These are phyloP conservation scores for Alca torda DNA, from an alignment of 2,797 vertebrate genomes.

Conservation along the genomic window DNA sequence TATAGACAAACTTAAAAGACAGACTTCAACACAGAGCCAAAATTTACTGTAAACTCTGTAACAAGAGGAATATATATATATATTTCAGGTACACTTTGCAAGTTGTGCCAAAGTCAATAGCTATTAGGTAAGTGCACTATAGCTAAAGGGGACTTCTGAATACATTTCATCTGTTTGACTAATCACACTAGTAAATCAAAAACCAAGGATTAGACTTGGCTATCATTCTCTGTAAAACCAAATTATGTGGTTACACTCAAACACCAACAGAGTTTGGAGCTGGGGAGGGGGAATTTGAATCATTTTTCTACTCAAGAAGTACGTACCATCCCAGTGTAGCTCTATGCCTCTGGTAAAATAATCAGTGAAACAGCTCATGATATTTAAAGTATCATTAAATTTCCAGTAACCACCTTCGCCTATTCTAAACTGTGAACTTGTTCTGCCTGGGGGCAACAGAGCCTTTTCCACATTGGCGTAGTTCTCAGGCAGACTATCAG, in stretches of 20 bases:
- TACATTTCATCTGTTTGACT: neutral
- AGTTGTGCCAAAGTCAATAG: neutral
- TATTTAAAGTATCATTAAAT: neutral
- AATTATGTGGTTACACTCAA: neutral
- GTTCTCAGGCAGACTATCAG: neutral
- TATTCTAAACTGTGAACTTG: neutral
- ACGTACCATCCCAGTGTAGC: neutral
- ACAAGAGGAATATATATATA: neutral
- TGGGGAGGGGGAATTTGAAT: neutral
- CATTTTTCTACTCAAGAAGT: neutral
- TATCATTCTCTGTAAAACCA: neutral
- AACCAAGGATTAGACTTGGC: neutral
- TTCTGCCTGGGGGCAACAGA: neutral
- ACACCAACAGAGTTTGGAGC: neutral
- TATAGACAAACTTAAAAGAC: neutral
- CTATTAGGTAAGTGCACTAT: neutral
- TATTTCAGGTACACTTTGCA: neutral
- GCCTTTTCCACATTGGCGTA: neutral
- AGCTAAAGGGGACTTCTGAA: neutral
- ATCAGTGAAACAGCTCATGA: neutral
- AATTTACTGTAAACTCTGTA: neutral
- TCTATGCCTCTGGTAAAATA: neutral
- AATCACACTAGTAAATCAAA: neutral
- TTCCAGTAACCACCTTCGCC: neutral
- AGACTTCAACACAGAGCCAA: neutral